Evolutionary conservation across 92 coral and sea anemone genomes (phyloP), one percentile per base, ranked within the genome.

Genomic region (Muricea muricata): DNA sequence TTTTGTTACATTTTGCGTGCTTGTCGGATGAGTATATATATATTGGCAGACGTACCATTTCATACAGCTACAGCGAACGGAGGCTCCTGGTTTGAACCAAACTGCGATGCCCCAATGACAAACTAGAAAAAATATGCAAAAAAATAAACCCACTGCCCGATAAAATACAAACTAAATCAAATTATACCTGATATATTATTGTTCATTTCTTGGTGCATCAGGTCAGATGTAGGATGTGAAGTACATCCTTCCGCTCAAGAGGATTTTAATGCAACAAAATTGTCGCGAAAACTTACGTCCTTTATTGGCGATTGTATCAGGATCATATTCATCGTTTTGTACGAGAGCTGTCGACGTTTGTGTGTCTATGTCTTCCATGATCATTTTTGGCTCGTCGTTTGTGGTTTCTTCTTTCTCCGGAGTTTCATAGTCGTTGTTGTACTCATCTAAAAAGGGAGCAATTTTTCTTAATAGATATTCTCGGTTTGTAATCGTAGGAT

Each of bases 41-140:
- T 55, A 3, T 4, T 3, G 28, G 6, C 5, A 18, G 21, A 1
- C 65, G 48, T 23, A 75, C 80, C 80, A 75, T 75, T 50, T 75
- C 80, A 75, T 25, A 52, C 80, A 75, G 41, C 13, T 25, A 75
- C 80, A 75, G 6, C 65, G 57, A 11, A 35, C 32, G 21, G 33
- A 6, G 26, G 4, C 26, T 47, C 65, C 65, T 1, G 65, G 65
- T 15, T 75, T 75, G 23, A 48, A 50, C 80, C 80, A 75, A 25
- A 33, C 1, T 1, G 4, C n/a, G 40, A 75, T 52, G 47, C 65
- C 65, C 80, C 80, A 75, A 11, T 75, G 80, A 50, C 80, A 75
- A 10, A 75, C 80, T 75, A 50, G 48, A 50, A 25, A 23, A 33
- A 0, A 70, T 21, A n/a, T 11, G 37, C 0, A 29, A 24, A 26